These are phyloP conservation scores for Lypha dubia DNA, from an alignment of 2,888 invertebrate species.

Conservation along the genomic window DNA sequence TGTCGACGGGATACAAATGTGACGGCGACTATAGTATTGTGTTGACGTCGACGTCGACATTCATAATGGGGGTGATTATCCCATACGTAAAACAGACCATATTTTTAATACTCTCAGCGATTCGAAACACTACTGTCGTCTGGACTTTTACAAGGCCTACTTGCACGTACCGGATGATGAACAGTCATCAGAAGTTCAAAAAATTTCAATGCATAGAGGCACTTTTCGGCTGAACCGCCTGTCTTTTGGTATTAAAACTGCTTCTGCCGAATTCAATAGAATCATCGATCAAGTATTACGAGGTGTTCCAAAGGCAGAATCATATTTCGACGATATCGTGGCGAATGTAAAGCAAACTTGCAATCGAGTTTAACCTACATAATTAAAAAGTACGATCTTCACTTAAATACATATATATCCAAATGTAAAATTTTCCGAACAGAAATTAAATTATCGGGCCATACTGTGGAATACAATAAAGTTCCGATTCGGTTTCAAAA, in stretches of 20 bases:
- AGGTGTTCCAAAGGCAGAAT: conserved; percentile 51
- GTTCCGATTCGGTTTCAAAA: background rate
- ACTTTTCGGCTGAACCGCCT: too few species aligned
- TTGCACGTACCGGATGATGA: conserved; percentile 21
- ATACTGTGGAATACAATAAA: conserved; percentile 27
- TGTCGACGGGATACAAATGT: too few species aligned
- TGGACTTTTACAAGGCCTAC: conserved; percentile 7
- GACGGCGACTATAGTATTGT: too few species aligned
- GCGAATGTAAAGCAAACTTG: conserved; percentile 62
- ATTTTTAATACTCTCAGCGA: conserved; percentile 52
- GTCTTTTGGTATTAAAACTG: too few species aligned
- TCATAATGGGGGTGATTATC: too few species aligned
- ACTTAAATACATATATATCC: conserved; percentile 54
- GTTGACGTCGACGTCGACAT: too few species aligned
- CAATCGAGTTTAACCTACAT: conserved; percentile 43
- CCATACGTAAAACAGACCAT: conserved; percentile 26
- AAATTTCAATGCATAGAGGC: background rate
- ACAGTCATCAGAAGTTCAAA: conserved; percentile 12
- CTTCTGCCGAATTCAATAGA: too few species aligned
- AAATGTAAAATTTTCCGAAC: conserved; percentile 26
- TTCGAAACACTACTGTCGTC: conserved; percentile 53
- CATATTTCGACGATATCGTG: conserved; percentile 69
- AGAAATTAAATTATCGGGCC: conserved; percentile 55
- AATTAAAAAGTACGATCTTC: conserved; percentile 56
- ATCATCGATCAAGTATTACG: too few species aligned